Percentiles rank a stretch among this genome's conserved stretches.
phyloP scores from a whole-genome alignment of 2,797 vertebrate genomes.

The Chromis chromis region DNA sequence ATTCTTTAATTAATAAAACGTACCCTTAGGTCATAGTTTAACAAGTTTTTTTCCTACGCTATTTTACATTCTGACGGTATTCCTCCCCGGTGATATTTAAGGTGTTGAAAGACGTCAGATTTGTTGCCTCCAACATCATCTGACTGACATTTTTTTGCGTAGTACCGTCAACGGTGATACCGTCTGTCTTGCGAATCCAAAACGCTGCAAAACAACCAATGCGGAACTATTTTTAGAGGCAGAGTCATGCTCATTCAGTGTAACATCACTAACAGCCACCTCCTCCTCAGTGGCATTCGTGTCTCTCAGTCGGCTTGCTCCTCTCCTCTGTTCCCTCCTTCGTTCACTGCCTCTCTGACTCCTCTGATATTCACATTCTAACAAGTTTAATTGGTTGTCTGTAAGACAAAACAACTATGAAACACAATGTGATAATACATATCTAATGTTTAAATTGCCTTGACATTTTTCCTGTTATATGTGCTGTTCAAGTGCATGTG shows the following conservation, averaged over 20 bases:
- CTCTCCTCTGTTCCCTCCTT: neutral
- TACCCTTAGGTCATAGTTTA: neutral
- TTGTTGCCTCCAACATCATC: slow-evolving; percentile 14
- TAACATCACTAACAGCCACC: slow-evolving; percentile 52
- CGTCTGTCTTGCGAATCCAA: slow-evolving; percentile 38
- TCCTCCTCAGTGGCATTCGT: slow-evolving; percentile 45
- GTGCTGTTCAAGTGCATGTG: neutral
- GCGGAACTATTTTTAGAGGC: slow-evolving; percentile 61
- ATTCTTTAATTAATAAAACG: slow-evolving; percentile 7
- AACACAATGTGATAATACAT: slow-evolving; percentile 11
- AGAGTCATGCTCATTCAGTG: slow-evolving; percentile 34
- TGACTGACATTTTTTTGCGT: slow-evolving; percentile 14
- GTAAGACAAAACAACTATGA: slow-evolving; percentile 25
- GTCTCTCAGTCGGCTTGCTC: slow-evolving; percentile 28
- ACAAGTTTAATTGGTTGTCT: slow-evolving; percentile 36
- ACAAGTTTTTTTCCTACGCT: neutral
- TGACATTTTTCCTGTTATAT: slow-evolving; percentile 6
- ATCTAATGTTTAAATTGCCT: slow-evolving; percentile 3
- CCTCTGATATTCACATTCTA: slow-evolving; percentile 30
- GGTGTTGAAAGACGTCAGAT: slow-evolving; percentile 10
- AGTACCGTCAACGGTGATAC: neutral
- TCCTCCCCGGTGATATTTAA: slow-evolving; percentile 34
- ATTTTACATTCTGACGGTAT: neutral
- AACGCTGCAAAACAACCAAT: slow-evolving; percentile 41
- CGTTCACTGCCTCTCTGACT: slow-evolving; percentile 28